Conservation (phyloP, 2,113 vertebrate genomes). For the Pangasianodon gigas region DNA sequence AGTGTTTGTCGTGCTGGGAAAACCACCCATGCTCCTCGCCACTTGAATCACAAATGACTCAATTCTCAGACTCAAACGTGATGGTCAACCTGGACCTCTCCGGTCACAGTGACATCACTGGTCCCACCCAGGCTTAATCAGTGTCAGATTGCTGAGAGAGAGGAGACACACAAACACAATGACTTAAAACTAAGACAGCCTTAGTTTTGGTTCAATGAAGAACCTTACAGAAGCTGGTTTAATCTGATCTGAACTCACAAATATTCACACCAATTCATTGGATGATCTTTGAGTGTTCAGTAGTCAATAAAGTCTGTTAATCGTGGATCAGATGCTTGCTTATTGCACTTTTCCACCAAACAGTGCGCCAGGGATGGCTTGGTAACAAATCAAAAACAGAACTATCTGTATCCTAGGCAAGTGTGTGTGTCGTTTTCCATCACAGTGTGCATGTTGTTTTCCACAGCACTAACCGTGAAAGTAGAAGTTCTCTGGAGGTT, state of each 20-base stretch:
- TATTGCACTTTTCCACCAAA: background rate
- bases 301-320: constrained; percentile 7
- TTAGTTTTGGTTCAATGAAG: constrained; percentile 30
- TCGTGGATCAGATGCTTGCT: background rate
- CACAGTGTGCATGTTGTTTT: background rate
- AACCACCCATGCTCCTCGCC: constrained; percentile 53
- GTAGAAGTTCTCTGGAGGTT: background rate
- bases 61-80: constrained; percentile 63
- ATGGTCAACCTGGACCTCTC: constrained; percentile 69
- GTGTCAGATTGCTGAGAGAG: constrained; percentile 67
- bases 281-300: constrained; percentile 2
- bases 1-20: constrained; percentile 49
- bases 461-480: background rate
- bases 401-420: background rate
- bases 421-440: background rate
- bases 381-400: background rate
- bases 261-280: background rate
- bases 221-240: constrained; percentile 20
- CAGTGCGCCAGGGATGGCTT: background rate
- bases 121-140: constrained; percentile 74
- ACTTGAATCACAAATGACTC: constrained; percentile 67
- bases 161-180: constrained; percentile 59
- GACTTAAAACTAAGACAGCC: constrained; percentile 38
- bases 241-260: background rate
- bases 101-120: constrained; percentile 72